These are phyloP conservation scores for Hypsopygia costalis DNA, from an alignment of 2,888 invertebrate species.

Conservation along the genomic window DNA sequence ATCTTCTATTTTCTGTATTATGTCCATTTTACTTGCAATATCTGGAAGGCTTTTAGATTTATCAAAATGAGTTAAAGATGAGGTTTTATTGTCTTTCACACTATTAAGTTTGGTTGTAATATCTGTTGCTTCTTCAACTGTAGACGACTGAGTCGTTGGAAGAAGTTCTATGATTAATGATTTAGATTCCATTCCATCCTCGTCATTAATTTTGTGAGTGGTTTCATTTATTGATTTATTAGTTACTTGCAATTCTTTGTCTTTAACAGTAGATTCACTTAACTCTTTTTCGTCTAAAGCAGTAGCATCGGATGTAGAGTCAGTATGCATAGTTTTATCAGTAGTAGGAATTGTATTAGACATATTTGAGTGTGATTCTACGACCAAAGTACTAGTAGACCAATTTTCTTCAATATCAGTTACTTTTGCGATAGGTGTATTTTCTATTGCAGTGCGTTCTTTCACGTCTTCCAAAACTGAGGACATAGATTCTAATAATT, in stretches of 20 bases:
- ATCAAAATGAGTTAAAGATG: constrained; percentile 5
- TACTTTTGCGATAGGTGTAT: constrained; percentile 12
- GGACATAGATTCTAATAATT: constrained; percentile 38
- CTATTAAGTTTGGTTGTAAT: constrained; percentile 11
- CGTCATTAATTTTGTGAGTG: constrained; percentile 7
- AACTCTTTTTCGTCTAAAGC: no score
- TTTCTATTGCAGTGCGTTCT: constrained; percentile 3
- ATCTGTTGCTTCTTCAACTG: constrained; percentile 13
- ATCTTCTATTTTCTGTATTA: constrained; percentile 38
- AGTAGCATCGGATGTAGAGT: constrained; percentile 6
- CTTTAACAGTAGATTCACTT: background rate
- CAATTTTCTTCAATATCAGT: constrained; percentile 23
- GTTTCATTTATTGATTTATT: constrained; percentile 2
- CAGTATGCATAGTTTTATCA: constrained; percentile 4
- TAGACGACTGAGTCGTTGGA: constrained; percentile 16
- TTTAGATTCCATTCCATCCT: constrained; percentile 24
- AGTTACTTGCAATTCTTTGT: background rate
- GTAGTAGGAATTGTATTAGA: constrained; percentile 13
- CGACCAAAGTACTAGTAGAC: constrained; percentile 10
- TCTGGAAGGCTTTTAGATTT: constrained; percentile 27
- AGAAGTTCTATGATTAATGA: constrained; percentile 28
- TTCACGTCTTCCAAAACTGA: constrained; percentile 23
- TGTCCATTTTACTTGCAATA: constrained; percentile 24
- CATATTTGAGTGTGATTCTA: background rate
- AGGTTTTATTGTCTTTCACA: constrained; percentile 11